These are phyloP conservation scores for Drosophila pseudotakahashii DNA, from an alignment of 2,888 invertebrate species.

Conservation along the genomic window DNA sequence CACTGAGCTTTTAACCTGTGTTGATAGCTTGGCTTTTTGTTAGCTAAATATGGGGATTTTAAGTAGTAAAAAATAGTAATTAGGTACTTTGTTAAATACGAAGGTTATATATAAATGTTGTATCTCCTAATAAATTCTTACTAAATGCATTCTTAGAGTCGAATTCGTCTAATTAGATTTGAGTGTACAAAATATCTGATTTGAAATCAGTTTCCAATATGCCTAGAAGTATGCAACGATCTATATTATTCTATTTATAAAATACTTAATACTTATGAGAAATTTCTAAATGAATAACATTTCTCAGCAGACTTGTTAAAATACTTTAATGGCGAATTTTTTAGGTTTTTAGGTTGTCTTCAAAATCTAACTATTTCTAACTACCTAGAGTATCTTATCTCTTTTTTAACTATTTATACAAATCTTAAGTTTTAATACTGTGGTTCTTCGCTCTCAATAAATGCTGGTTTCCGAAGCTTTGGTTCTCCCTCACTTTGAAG, in stretches of 20 bases:
- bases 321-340: too few species aligned
- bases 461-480: slow-evolving; percentile 24
- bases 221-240: neutral
- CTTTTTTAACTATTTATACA: neutral
- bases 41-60: neutral
- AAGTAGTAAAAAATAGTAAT: neutral
- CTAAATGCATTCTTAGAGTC: too few species aligned
- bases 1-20: slow-evolving; percentile 15
- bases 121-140: too few species aligned
- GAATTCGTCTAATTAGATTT: neutral
- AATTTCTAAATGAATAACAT: too few species aligned
- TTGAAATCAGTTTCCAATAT: neutral
- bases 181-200: neutral
- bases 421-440: slow-evolving; percentile 1
- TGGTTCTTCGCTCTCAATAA: slow-evolving; percentile 31
- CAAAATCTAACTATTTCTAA: too few species aligned
- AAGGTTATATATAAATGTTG: too few species aligned
- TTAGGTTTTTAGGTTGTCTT: too few species aligned
- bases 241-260: neutral
- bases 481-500: neutral
- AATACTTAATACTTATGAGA: too few species aligned
- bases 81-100: too few species aligned
- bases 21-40: neutral
- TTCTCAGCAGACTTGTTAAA: too few species aligned
- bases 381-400: neutral